Percentiles rank a stretch among this genome's conserved stretches.
Conservation (phyloP, 2,888 invertebrate genomes). For the Ligdia adustata region DNA sequence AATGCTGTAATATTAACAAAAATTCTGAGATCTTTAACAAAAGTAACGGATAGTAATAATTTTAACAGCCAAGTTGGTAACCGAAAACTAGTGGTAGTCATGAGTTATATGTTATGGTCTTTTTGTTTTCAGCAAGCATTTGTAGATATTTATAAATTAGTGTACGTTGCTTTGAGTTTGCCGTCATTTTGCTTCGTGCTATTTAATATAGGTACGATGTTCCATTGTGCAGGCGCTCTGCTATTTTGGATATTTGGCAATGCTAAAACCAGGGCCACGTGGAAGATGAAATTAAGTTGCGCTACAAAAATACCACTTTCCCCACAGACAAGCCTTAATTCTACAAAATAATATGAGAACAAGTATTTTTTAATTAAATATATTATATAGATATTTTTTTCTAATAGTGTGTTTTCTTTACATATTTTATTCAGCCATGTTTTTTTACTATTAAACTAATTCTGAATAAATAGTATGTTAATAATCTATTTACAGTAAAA, state of each 20-base stretch:
- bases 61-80: constrained; percentile 42
- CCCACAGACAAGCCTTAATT: constrained; percentile 8
- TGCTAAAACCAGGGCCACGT: constrained; percentile 60
- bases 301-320: constrained; percentile 8
- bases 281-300: constrained; percentile 42
- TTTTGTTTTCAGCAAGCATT: constrained; percentile 68
- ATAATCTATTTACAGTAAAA: too few relatives aligned
- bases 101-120: constrained; percentile 60
- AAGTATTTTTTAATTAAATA: neutral
- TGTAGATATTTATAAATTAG: constrained; percentile 56
- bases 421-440: too few relatives aligned
- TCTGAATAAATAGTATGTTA: too few relatives aligned
- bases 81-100: constrained; percentile 54
- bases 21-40: constrained; percentile 55
- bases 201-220: constrained; percentile 54
- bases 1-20: constrained; percentile 59
- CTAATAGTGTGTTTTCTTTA: too few relatives aligned
- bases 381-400: neutral
- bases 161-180: constrained; percentile 39
- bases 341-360: neutral
- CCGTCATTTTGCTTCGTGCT: constrained; percentile 32
- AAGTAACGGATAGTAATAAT: constrained; percentile 48
- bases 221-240: constrained; percentile 64
- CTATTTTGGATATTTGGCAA: constrained; percentile 74
- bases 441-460: too few relatives aligned